These are phyloP conservation scores for Anolis sagrei DNA, from an alignment of 2,113 vertebrate genomes.

Conservation along the genomic window DNA sequence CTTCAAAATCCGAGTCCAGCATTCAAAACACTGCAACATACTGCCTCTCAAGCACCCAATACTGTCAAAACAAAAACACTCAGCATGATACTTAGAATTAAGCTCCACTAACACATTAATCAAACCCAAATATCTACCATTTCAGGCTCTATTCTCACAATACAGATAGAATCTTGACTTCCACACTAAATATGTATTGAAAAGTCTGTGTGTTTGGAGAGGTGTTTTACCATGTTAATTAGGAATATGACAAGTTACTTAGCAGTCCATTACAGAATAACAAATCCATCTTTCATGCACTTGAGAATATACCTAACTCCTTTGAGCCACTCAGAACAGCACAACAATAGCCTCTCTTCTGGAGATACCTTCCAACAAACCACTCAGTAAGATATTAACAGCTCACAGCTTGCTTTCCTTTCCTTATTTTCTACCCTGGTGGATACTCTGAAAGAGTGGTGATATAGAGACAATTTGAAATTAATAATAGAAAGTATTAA, in stretches of 20 bases:
- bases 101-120: not conserved
- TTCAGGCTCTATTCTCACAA: not conserved
- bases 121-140: not conserved
- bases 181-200: not conserved
- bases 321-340: not conserved
- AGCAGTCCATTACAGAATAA: not conserved
- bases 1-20: too few relatives aligned
- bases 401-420: not conserved
- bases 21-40: too few relatives aligned
- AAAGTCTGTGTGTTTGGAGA: not conserved
- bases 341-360: not conserved
- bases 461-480: not conserved
- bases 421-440: not conserved
- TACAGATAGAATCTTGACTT: not conserved
- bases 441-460: not conserved
- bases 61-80: not conserved
- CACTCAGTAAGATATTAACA: not conserved
- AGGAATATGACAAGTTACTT: not conserved
- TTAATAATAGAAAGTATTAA: not conserved
- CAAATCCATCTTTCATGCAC: not conserved
- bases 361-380: not conserved
- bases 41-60: too few relatives aligned
- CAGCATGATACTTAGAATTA: not conserved
- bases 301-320: not conserved
- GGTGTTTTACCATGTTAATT: not conserved